These are phyloP conservation scores for Eretmochelys imbricata DNA, from an alignment of 2,113 vertebrate species.

Conservation along the genomic window DNA sequence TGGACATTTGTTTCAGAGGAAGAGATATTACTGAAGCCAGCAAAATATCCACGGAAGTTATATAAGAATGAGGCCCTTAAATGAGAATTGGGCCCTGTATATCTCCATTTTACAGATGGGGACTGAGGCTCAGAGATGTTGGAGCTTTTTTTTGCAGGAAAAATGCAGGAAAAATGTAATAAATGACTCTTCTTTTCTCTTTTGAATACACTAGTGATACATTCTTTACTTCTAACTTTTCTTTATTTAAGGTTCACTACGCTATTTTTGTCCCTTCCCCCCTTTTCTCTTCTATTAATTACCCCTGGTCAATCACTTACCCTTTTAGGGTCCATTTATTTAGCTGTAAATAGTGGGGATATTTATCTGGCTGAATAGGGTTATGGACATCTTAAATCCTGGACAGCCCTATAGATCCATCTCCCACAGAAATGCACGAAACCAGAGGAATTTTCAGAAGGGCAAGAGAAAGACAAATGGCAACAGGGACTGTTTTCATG, in stretches of 20 bases:
- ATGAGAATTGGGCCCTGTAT: background rate
- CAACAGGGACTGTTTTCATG: background rate
- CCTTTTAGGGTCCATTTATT: slow-evolving; percentile 40
- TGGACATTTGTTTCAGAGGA: background rate
- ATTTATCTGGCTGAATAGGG: slow-evolving; percentile 23
- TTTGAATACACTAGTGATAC: background rate
- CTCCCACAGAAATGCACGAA: slow-evolving; percentile 16
- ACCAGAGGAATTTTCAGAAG: slow-evolving; percentile 42
- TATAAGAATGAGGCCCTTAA: background rate
- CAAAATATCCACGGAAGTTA: background rate
- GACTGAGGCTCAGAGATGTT: background rate
- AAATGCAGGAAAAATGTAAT: background rate
- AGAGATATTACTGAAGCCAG: background rate
- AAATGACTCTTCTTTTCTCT: background rate
- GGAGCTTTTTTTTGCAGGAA: background rate
- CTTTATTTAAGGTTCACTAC: background rate
- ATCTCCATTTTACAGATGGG: background rate
- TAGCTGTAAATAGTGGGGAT: slow-evolving; percentile 59
- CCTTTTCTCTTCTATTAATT: background rate
- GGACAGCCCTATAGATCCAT: slow-evolving; percentile 25
- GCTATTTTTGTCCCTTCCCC: background rate
- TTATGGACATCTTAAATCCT: slow-evolving; percentile 36
- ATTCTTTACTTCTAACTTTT: background rate
- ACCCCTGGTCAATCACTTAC: slow-evolving; percentile 38
- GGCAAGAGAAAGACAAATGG: background rate